A percentile compares a stretch with the other conserved stretches of the same genome.
Conservation (phyloP, 2,797 vertebrate species). For the Falco berigora region DNA sequence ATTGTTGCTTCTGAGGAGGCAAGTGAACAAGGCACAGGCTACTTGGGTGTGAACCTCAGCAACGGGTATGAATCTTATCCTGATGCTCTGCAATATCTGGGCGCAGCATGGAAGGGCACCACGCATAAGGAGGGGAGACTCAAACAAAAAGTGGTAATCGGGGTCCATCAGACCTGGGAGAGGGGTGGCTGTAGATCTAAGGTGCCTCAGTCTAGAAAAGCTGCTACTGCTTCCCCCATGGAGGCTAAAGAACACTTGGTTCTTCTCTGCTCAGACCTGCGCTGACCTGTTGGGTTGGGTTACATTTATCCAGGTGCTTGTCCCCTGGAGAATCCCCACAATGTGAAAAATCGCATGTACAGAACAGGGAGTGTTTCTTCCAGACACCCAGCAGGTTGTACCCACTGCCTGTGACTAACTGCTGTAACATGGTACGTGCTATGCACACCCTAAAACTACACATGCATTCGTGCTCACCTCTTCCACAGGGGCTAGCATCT, state of each 20-base stretch:
- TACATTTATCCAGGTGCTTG: constrained; percentile 33
- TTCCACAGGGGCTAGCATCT: background rate
- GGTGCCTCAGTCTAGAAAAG: background rate
- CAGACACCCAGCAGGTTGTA: background rate
- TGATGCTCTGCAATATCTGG: background rate
- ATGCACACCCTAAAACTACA: background rate
- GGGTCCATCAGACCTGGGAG: background rate
- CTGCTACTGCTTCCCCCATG: background rate
- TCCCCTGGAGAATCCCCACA: constrained; percentile 15
- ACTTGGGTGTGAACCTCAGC: background rate
- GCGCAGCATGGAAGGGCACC: background rate
- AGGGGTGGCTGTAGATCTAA: background rate
- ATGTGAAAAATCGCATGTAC: constrained; percentile 9
- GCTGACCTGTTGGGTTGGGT: background rate
- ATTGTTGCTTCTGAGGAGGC: background rate
- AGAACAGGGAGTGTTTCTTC: constrained; percentile 18
- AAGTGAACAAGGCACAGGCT: background rate
- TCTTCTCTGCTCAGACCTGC: background rate
- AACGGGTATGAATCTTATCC: background rate
- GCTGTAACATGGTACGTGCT: background rate
- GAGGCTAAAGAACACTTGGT: background rate
- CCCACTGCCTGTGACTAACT: background rate
- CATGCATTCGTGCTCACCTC: accelerated
- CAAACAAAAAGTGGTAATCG: background rate
- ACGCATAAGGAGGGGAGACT: background rate